Evolutionary conservation across 2,888 invertebrate species (phyloP), one percentile per base, ranked within the genome.

Genomic region (Caenorhabditis auriculariae): DNA sequence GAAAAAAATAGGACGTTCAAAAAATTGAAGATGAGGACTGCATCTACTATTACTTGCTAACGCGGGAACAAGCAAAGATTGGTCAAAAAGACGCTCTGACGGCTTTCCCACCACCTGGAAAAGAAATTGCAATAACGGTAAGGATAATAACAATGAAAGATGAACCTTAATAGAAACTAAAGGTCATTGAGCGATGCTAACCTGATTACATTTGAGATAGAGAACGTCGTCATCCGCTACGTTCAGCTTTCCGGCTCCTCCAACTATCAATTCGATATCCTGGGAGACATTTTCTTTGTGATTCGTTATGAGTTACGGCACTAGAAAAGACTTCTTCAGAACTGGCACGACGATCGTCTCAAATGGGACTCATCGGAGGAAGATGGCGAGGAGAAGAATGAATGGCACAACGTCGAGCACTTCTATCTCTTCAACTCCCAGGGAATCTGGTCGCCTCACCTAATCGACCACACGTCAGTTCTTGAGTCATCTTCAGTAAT

Each of bases 281-380:
- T 65, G 52, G 78, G 78, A 2, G 73, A 75, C 38, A 59, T 78
- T 35, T 69, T 59, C 27, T 28, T 78, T 58, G 74, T 74, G 49
- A 51, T 54, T 47, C 42, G 27, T 35, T 3, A 7, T 5, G 2
- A 51, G 12, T n/a, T 39, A 47, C 5, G 17, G 3, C 38, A 0
- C 2, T 29, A 9, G 4, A n/a, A 23, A 27, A 21, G n/a, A n/a
- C 19, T 15, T 41, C 60, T 65, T 29, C 24, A 76, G 76, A 68
- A 63, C 19, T 78, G 78, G 78, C 45, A 56, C 12, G 78, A 78
- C 45, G 58, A 65, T 4, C 66, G 78, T 7, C 50, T 78, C 39
- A 63, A 54, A n/a, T 78, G 78, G 78, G 58, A 74, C n/a, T n/a
- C n/a, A n/a, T n/a, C n/a, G n/a, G n/a, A n/a, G 19, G 63, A 54